phyloP scores from a whole-genome alignment of 2,888 invertebrate species.

The Nephrotoma guestfalica region DNA sequence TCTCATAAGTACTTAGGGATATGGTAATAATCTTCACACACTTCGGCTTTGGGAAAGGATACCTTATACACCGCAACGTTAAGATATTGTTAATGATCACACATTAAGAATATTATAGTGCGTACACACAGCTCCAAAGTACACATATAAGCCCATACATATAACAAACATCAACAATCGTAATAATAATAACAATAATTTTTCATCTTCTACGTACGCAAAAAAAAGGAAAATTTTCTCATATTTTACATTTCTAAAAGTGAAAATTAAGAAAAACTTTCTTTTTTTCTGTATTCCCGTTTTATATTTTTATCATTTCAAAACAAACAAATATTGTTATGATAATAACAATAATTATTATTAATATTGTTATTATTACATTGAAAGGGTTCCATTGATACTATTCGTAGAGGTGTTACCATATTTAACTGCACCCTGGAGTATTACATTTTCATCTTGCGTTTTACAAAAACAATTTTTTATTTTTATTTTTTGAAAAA shows the following conservation, averaged over 20 bases:
- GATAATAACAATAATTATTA: neutral
- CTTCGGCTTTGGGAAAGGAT: neutral
- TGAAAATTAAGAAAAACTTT: neutral
- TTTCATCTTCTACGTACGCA: neutral
- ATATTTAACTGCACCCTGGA: conserved; percentile 1
- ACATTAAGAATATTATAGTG: neutral
- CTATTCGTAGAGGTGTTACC: conserved; percentile 2
- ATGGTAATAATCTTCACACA: neutral
- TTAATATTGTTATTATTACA: neutral
- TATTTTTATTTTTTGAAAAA: neutral
- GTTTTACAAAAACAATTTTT: neutral
- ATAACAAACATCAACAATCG: neutral
- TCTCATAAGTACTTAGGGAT: neutral
- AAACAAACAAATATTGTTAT: neutral
- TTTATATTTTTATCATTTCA: neutral
- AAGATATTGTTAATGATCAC: neutral
- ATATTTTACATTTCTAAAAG: neutral
- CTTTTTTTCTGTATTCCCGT: neutral
- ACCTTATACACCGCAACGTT: neutral
- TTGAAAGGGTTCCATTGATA: conserved; percentile 3
- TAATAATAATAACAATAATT: neutral
- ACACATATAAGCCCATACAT: neutral
- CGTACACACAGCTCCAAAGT: neutral
- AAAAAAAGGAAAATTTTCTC: neutral
- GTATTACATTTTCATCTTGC: neutral